Base-by-base conservation (phyloP, 2,888 invertebrate genomes). In the Drosophila paranaensis region DNA sequence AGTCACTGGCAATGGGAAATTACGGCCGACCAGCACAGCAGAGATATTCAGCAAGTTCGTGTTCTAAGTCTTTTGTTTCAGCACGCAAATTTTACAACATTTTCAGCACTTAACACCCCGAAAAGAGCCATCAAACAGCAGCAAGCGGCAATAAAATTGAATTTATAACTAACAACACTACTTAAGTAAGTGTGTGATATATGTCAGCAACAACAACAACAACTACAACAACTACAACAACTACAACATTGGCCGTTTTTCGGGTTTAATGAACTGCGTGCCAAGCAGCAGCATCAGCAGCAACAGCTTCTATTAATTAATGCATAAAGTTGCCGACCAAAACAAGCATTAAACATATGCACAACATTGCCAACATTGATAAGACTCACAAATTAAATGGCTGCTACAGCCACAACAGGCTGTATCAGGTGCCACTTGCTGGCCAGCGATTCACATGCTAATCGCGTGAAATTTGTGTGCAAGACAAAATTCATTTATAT, bases 11-110 rank as follows among this genome's bases (percentile, higher is more conserved):
- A 63, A 55, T 56, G 50, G 46, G 60, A 72, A 71, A 70, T 68
- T 16, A 27, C 30, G 27, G 27, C 54, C n/a, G 42, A 39, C 14
- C 20, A 39, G 9, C 20, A 6, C 30, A 48, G 20, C 33, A 46
- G 51, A 16, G 10, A 20, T 40, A 35, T 30, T 35, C 35, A n/a
- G 53, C 82, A 81, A 86, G 88, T 89, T 88, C 53, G 87, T 81
- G 81, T 74, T 58, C 79, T 88, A 84, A 88, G 90, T 88, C 89
- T 89, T 88, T 88, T 82, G 88, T 86, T 84, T 78, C 30, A 45
- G 45, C 37, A 6, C 39, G 33, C 33, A 66, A 35, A 74, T 65
- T 67, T 79, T 74, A 78, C 54, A 74, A 35, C 64, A 48, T 54
- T 50, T 30, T 45, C 11, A 46, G 56, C 72, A 64, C 60, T 86